Evolutionary conservation across 2,888 invertebrate genomes (phyloP), one percentile per base, ranked within the genome.

Genomic region (Andrena minutula): DNA sequence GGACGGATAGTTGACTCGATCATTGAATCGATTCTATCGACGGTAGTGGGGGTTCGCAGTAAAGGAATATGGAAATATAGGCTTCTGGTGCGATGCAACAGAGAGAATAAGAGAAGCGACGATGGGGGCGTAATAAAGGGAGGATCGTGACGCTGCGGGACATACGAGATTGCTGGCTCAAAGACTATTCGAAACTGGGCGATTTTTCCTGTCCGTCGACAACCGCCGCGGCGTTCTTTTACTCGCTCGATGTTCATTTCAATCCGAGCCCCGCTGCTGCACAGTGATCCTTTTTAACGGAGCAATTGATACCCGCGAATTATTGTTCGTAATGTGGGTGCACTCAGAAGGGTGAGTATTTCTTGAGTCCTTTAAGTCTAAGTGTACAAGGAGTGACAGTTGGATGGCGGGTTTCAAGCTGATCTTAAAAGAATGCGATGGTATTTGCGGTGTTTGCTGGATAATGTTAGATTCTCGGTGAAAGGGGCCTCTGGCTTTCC

Each of bases 1-100:
- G 51, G 51, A n/a, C 3, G 51, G 51, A 2, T 51, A 20, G 51
- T 51, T 51, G 20, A 7, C 8, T 51, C 51, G 51, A 20, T 8
- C 8, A 20, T 6, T n/a, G 20, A n/a, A 69, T 20, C 58, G 69
- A 28, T 41, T 69, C 7, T 8, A 12, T n/a, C 8, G n/a, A 12
- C 20, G 8, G 20, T 2, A 12, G 2, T 10, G 12, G 1, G 4
- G 28, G 26, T 8, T 12, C n/a, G 20, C 47, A 30, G 60, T 60
- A 70, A 60, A 28, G 47, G 60, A 60, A 70, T 58, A 65, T 56
- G 41, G 28, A 58, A 74, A 65, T 65, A 65, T 32, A 10, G 47
- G 49, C 23, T 30, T 26, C 2, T 41, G 7, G 28, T 20, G 0
- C 65, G 65, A 35, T 32, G 49, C 68, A 26, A 26, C 49, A 68